Evolutionary conservation across 2,113 vertebrate genomes (phyloP).

Genomic region (Bostrychus sinensis): DNA sequence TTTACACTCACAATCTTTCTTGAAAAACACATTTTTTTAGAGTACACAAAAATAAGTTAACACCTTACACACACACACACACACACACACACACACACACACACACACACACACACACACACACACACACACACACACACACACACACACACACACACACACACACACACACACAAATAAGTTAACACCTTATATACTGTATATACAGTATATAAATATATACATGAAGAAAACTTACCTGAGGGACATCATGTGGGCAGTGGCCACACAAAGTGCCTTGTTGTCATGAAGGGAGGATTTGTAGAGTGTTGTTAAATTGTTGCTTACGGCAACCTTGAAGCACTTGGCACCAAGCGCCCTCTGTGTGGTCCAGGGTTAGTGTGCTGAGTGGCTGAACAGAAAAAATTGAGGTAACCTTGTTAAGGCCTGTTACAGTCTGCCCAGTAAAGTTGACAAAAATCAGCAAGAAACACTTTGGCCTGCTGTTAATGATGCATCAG

Average conservation of each 20-base stretch:
- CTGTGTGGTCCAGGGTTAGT: neutral
- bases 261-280: constrained; percentile 3
- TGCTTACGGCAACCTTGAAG: constrained; percentile 35
- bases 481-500: constrained; percentile 40
- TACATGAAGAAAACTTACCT: no score
- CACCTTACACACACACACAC: no score
- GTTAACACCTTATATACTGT: no score
- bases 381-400: neutral
- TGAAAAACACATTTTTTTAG: no score
- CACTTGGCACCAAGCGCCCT: constrained; percentile 9
- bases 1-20: neutral
- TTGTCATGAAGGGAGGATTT: constrained; percentile 17
- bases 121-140: no score
- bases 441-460: constrained; percentile 19
- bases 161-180: no score
- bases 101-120: no score
- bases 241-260: constrained; percentile 11
- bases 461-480: constrained; percentile 20
- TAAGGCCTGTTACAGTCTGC: constrained; percentile 24
- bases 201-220: no score
- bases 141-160: no score
- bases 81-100: no score
- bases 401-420: constrained; percentile 36
- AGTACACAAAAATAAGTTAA: no score
- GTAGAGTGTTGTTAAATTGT: constrained; percentile 14